Base-by-base conservation (phyloP, 1,140 invertebrate genomes). In the Cyrtorhinus lividipennis region DNA sequence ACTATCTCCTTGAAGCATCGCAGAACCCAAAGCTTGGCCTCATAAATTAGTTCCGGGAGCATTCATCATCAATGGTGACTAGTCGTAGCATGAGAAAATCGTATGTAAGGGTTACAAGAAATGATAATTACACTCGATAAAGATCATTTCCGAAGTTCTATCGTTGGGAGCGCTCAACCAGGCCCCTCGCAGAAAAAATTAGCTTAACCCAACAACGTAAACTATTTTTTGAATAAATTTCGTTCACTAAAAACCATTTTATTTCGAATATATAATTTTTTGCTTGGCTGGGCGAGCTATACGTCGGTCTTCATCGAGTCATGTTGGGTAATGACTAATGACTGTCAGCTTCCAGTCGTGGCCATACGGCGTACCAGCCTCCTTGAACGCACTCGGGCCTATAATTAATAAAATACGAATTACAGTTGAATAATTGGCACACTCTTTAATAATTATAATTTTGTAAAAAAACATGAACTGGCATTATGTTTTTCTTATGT, bases 31-130 rank as follows among this genome's bases (percentile, higher is more conserved):
- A 53, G 48, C 48, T 20, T 12, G 48, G 5, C 12, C 20, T 53
- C 48, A 53, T 53, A 53, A 53, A 53, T 53, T 53, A 53, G 48
- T 53, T 53, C 48, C 48, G 48, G 48, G 48, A 53, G 48, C 48
- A 53, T 53, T 53, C 20, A 53, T 53, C 48, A 53, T 53, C 48
- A 53, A 53, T 53, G 48, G 20, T 53, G 48, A 53, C 48, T 53
- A 53, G 48, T 53, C 48, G 48, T 13, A 53, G 8, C 48, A 53
- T 53, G 48, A 53, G 48, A 53, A 53, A 53, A 53, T 22, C 48
- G 48, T 53, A 53, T 53, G 48, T 53, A 53, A 53, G 10, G 48
- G 48, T 12, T 53, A 53, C 48, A 22, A 53, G 48, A 53, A 53
- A 53, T 53, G 8, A 53, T 53, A 53, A 53, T 53, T 53, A 53